A percentile compares a stretch with the other conserved stretches of the same genome.
Evolutionary conservation across 2,797 vertebrate genomes (phyloP).

Genomic region (Malurus leucopterus): DNA sequence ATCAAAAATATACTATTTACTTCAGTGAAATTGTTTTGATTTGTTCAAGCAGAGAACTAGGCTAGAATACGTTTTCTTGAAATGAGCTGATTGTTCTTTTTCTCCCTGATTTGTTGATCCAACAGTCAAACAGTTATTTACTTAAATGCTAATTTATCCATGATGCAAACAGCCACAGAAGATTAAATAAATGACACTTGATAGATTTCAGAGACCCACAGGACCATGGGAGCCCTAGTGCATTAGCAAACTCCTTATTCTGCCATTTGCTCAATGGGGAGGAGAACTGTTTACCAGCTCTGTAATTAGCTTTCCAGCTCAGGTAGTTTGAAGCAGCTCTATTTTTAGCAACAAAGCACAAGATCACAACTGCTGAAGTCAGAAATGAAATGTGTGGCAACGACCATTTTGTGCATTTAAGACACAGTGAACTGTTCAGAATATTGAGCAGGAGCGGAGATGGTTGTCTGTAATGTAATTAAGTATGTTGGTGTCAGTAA

Average conservation of each 20-base stretch:
- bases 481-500: background rate
- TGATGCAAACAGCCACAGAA: constrained; percentile 15
- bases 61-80: background rate
- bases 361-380: background rate
- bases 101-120: constrained; percentile 30
- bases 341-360: constrained; percentile 56
- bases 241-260: constrained; percentile 37
- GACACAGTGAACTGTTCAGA: background rate
- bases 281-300: constrained; percentile 46
- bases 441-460: background rate
- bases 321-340: constrained; percentile 51
- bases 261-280: constrained; percentile 45
- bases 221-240: background rate
- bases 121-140: constrained; percentile 38
- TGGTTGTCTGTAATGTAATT: background rate
- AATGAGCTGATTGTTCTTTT: background rate
- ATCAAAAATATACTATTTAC: background rate
- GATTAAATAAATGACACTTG: constrained; percentile 54
- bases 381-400: constrained; percentile 37
- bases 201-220: constrained; percentile 36
- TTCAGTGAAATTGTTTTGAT: background rate
- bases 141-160: constrained; percentile 25
- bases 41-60: background rate
- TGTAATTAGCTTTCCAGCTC: constrained; percentile 55
- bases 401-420: constrained; percentile 50